phyloP scores from a whole-genome alignment of 1,140 invertebrate species.

The Diabrotica undecimpunctata region DNA sequence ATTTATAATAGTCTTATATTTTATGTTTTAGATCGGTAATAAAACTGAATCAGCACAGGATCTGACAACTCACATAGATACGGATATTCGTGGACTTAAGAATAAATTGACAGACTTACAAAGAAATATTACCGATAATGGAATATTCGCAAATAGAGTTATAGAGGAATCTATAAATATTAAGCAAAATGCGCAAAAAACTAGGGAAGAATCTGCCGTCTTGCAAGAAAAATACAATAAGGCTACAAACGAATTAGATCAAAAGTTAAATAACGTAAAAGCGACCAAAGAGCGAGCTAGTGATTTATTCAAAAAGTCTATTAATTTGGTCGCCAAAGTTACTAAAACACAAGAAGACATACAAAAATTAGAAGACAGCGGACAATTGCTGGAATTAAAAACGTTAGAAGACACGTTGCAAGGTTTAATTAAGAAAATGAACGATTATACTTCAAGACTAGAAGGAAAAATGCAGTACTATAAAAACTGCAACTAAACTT shows the following conservation, averaged over 20 bases:
- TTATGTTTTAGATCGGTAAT: conserved; percentile 36
- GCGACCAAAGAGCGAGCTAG: conserved; percentile 38
- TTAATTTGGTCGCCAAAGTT: conserved; percentile 38
- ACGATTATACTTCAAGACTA: conserved; percentile 30
- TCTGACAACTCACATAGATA: conserved; percentile 32
- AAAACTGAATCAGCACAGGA: conserved; percentile 37
- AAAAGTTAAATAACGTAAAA: conserved; percentile 38
- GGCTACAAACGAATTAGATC: conserved; percentile 31
- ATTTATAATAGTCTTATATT: neutral
- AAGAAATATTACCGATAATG: conserved; percentile 41
- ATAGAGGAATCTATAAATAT: conserved; percentile 40
- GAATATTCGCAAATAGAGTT: conserved; percentile 38
- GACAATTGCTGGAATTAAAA: conserved; percentile 42
- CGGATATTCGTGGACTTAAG: conserved; percentile 34
- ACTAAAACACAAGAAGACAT: conserved; percentile 36
- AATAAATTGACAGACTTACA: conserved; percentile 37
- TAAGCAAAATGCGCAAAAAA: conserved; percentile 35
- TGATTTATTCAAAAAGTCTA: conserved; percentile 38
- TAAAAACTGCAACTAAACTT: conserved; percentile 37
- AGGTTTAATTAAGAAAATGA: conserved; percentile 46
- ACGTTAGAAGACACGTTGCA: conserved; percentile 42
- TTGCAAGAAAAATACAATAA: conserved; percentile 37
- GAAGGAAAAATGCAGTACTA: conserved; percentile 38
- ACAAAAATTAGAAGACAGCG: conserved; percentile 44
- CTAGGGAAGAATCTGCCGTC: conserved; percentile 31